Conservation (phyloP, 2,797 vertebrate genomes). For the Cyclopterus lumpus region DNA sequence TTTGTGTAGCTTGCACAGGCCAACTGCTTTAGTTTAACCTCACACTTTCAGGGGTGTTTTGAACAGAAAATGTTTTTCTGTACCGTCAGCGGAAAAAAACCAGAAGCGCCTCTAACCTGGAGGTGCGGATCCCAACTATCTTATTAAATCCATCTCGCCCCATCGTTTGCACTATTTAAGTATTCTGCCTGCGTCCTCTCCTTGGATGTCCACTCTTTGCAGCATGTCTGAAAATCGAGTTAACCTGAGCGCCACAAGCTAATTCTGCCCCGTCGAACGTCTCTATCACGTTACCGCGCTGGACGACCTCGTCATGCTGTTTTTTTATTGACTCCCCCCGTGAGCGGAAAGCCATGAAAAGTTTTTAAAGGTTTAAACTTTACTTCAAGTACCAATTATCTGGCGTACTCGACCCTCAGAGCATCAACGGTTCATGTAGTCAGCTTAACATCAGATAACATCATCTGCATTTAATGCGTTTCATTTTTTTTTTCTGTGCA, state of each 20-base stretch:
- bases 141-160: background rate
- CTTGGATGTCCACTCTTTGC: background rate
- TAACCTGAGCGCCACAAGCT: background rate
- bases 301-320: background rate
- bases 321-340: constrained; percentile 7
- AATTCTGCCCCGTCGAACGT: background rate
- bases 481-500: background rate
- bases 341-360: background rate
- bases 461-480: background rate
- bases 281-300: background rate
- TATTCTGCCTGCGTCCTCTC: background rate
- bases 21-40: background rate
- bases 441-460: background rate
- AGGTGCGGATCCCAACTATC: background rate
- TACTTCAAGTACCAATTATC: background rate
- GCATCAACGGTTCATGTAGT: background rate
- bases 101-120: background rate
- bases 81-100: constrained; percentile 3
- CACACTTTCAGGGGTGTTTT: background rate
- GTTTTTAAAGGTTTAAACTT: background rate
- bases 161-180: background rate
- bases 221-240: background rate
- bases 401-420: background rate
- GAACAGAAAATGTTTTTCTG: background rate
- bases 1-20: background rate